Conservation (phyloP, 1,140 invertebrate species). For the Scaptomyza montana region DNA sequence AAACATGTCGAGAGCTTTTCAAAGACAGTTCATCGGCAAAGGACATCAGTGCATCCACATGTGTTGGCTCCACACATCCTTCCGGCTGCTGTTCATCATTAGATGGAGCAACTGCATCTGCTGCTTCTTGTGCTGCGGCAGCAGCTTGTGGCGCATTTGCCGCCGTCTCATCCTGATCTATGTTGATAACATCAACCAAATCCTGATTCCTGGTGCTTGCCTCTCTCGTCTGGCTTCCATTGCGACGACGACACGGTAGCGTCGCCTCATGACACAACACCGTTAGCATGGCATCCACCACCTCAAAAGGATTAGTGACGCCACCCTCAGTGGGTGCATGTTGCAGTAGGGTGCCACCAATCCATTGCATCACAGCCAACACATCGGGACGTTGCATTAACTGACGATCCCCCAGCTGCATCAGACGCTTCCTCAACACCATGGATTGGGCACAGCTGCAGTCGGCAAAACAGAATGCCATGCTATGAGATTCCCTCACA, state of each 20-base stretch:
- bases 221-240: conserved; percentile 20
- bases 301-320: conserved; percentile 87
- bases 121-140: conserved; percentile 30
- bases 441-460: conserved; percentile 92
- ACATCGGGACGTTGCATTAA: conserved; percentile 86
- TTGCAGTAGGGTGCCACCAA: conserved; percentile 87
- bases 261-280: conserved; percentile 92
- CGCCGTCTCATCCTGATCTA: conserved; percentile 78
- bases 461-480: conserved; percentile 93
- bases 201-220: conserved; percentile 59
- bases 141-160: conserved; percentile 45
- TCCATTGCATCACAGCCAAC: conserved; percentile 85
- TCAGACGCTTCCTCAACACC: conserved; percentile 58
- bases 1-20: conserved; percentile 87
- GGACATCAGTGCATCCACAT: conserved; percentile 89
- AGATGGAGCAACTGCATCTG: neutral
- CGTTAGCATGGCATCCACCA: conserved; percentile 91
- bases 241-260: conserved; percentile 87
- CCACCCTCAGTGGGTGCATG: conserved; percentile 85
- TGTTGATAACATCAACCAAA: conserved; percentile 80
- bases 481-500: conserved; percentile 89
- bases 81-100: conserved; percentile 26
- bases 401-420: conserved; percentile 49
- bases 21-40: conserved; percentile 90
- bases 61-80: conserved; percentile 84